Evolutionary conservation across 2,113 vertebrate species (phyloP), one percentile per base, ranked within the genome.

Genomic region (Asarcornis scutulata): DNA sequence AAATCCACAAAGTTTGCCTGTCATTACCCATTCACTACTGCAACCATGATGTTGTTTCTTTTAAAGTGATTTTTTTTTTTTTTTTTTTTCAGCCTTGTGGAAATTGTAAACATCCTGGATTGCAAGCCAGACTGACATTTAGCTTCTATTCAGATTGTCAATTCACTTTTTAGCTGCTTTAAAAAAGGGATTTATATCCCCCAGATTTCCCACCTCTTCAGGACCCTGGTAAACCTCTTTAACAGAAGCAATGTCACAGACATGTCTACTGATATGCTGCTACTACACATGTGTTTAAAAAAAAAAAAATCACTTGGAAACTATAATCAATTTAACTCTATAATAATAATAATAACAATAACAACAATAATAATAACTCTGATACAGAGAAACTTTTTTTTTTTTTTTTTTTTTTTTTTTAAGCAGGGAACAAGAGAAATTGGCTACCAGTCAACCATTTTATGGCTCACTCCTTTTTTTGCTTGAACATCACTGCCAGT

Each of bases 361-460:
- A 46, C 8, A 18, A 46, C 17, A 46, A 46, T 17, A 46, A 46
- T 46, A 46, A 46, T 17, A 46, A 46, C 8, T 60, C 26, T 48
- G 66, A 53, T 32, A 58, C 13, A 48, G 29, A 36, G 22, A 31
- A 6, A 13, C 3, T 44, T 44, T 44, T 44, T 44, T 17, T 44
- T 46, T 46, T 18, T 44, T 17, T 44, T 46, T 46, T 18, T 18
- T 44, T 46, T 18, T 46, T 46, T n/a, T 44, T 63, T 68, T 44
- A n/a, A 29, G 36, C 4, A 27, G 25, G 2, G 0, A 40, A 26
- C 44, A 14, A 50, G 17, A 2, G 4, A 5, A 69, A 4, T 20
- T 50, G 20, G 63, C 64, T 59, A n/a, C 21, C 9, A 50, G 29
- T 20, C 46, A 50, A 14, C 10, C 21, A 50, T 31, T 4, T 74